Base-by-base conservation (phyloP, 2,113 vertebrate genomes). In the Panthera uncia region DNA sequence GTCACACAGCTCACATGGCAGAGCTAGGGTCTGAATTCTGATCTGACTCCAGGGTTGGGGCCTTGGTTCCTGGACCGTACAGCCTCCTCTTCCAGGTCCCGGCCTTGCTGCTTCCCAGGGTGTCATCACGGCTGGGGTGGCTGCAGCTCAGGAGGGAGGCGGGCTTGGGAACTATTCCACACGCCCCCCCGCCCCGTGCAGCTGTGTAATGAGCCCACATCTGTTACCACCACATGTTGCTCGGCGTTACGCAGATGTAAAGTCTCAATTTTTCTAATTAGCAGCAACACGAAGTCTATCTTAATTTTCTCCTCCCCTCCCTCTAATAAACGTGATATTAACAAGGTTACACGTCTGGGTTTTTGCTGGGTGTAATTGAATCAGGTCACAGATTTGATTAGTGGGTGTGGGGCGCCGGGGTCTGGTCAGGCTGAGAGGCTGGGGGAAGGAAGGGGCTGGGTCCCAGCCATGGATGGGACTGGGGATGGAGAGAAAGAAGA, bases 181-280 rank as follows among this genome's bases (percentile, higher is more conserved):
- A 9, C 76, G 69, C 48, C 83, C 91, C 91, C 98, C 97, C 97
- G 38, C 98, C 98, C 83, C 0, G 15, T 99, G 98, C 99, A 99
- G 99, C 99, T 99, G 99, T 99, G 98, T 98, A 98, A 99, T 98
- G 98, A 99, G 98, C 98, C 98, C 99, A 99, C 99, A 99, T 99
- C 99, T 99, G 99, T 98, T 99, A 97, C 97, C 98, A 98, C 98
- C 99, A 99, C 99, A 98, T 99, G 99, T 99, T 99, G 99, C 98
- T 99, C 94, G 96, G 98, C 52, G 97, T 98, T 97, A 98, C 97
- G 97, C 99, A 99, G 99, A 99, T 99, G 99, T 98, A 99, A 99
- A 99, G 98, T 98, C 99, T 99, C 99, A 99, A 99, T 99, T 99
- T 99, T 99, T 99, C 98, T 99, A 99, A 99, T 99, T 99, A 99